Evolutionary conservation across 2,113 vertebrate genomes (phyloP).

Genomic region (Butorides virescens): DNA sequence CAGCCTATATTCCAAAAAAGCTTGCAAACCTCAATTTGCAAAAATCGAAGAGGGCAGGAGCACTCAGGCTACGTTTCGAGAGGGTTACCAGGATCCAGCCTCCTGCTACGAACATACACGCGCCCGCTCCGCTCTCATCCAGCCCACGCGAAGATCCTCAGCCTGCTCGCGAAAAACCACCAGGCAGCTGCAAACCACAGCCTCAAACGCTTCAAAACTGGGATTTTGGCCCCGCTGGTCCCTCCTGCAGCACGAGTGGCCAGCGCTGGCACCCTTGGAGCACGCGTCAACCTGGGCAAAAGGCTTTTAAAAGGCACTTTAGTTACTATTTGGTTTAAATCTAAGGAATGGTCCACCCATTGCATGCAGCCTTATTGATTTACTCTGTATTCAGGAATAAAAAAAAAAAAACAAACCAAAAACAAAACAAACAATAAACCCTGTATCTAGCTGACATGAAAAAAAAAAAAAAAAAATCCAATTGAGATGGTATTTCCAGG

Average conservation of each 20-base stretch:
- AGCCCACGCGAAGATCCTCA: neutral
- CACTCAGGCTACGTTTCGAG: accelerated
- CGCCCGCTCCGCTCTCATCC: accelerated
- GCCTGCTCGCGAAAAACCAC: neutral
- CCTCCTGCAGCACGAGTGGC: neutral
- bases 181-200: neutral
- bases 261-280: accelerated
- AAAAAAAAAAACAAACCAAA: neutral
- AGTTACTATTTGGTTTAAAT: neutral
- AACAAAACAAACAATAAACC: neutral
- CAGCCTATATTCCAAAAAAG: neutral
- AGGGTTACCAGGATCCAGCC: neutral
- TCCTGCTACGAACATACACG: neutral
- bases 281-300: accelerated
- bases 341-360: neutral
- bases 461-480: neutral
- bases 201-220: accelerated
- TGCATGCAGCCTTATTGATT: neutral
- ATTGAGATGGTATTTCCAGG: neutral
- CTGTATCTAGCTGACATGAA: neutral
- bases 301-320: neutral
- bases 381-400: neutral
- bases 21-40: accelerated
- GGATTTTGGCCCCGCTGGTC: accelerated
- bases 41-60: neutral